phyloP scores from a whole-genome alignment of 2,888 invertebrate genomes.

The Himalopsyche kuldschensis region DNA sequence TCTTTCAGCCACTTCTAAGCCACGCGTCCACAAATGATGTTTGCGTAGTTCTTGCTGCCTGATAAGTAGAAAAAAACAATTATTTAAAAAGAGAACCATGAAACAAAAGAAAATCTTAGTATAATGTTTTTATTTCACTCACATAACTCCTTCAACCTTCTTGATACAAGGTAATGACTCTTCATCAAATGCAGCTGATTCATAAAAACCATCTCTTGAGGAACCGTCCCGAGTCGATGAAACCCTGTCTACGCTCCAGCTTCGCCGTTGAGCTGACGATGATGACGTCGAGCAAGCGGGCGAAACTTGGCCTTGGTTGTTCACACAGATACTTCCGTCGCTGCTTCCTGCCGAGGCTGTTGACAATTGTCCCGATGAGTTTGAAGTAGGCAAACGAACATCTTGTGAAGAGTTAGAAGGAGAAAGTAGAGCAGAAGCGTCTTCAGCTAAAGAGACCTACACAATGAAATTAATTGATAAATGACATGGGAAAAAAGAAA shows the following conservation, averaged over 20 bases:
- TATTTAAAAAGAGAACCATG: background rate
- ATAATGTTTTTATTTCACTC: background rate
- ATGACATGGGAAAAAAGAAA: background rate
- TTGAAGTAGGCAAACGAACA: conserved; percentile 21
- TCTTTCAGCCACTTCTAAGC: conserved; percentile 67
- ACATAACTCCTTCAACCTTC: conserved; percentile 38
- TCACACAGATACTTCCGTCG: background rate
- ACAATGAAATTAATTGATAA: background rate
- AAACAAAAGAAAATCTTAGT: background rate
- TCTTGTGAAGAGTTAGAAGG: conserved; percentile 29
- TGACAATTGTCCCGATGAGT: conserved; percentile 32
- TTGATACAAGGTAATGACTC: conserved; percentile 29
- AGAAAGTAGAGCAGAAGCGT: conserved; percentile 19
- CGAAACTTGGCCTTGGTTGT: background rate
- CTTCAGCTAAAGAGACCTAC: conserved; percentile 36
- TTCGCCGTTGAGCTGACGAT: conserved; percentile 27
- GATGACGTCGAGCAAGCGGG: conserved; percentile 3
- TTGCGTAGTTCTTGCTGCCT: conserved; percentile 69
- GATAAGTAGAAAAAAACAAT: background rate
- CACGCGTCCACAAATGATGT: conserved; percentile 75
- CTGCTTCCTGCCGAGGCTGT: background rate
- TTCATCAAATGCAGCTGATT: conserved; percentile 27
- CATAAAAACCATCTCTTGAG: conserved; percentile 30
- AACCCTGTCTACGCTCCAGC: conserved; percentile 37
- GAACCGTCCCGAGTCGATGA: conserved; percentile 7